Conservation (phyloP, 2,888 invertebrate genomes). For the Tetrapedia diversipes region DNA sequence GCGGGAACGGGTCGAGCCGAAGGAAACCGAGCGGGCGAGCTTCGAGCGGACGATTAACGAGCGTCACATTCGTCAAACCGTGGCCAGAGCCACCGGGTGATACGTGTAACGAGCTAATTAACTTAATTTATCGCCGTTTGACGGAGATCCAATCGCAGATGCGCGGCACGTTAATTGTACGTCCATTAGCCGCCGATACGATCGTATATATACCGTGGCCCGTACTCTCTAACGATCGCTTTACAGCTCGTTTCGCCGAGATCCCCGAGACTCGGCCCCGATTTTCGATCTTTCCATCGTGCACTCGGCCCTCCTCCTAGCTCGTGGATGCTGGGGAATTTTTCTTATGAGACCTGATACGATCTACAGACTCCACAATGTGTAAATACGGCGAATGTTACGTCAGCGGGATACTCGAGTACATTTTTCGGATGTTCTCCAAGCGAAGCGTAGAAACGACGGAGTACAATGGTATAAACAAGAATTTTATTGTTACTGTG, state of each 20-base stretch:
- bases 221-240: slow-evolving; percentile 68
- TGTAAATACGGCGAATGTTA: neutral
- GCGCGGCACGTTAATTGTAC: slow-evolving; percentile 78
- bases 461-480: neutral
- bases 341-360: slow-evolving; percentile 6
- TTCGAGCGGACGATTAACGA: slow-evolving; percentile 62
- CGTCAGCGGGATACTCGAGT: neutral
- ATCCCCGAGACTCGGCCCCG: slow-evolving; percentile 30
- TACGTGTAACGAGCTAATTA: slow-evolving; percentile 79
- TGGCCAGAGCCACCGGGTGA: slow-evolving; percentile 67
- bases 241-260: slow-evolving; percentile 61
- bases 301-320: neutral
- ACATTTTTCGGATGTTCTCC: neutral
- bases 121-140: slow-evolving; percentile 79
- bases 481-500: too few species aligned
- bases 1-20: slow-evolving; percentile 18
- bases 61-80: slow-evolving; percentile 75
- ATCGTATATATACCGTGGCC: slow-evolving; percentile 68
- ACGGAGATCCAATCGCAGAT: slow-evolving; percentile 78
- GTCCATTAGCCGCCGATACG: slow-evolving; percentile 78
- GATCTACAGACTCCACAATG: neutral
- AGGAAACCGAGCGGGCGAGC: slow-evolving; percentile 39
- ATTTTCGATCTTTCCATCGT: slow-evolving; percentile 39
- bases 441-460: neutral
- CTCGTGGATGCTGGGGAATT: slow-evolving; percentile 11